Evolutionary conservation across 1,140 invertebrate genomes (phyloP), one percentile per base, ranked within the genome.

Genomic region (Diuraphis noxia): DNA sequence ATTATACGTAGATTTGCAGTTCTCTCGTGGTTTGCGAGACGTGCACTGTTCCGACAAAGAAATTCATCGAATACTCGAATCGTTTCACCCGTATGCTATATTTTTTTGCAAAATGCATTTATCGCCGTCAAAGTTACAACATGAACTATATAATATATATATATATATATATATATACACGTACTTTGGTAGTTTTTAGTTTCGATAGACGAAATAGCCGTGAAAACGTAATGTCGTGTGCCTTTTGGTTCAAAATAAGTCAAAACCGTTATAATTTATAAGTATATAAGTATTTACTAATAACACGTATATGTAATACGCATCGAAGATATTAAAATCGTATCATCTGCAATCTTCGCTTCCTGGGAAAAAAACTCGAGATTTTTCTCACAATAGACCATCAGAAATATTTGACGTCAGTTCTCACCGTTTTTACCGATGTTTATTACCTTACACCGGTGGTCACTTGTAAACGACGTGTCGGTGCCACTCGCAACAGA

Each of bases 371-470:
- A 30, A 85, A 86, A 36, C 84, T 49, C 8, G 41, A 86, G 21
- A 86, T 86, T 52, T 86, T 52, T 49, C 34, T 49, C 21, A 86
- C 84, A 49, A 86, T 86, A 86, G 43, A 23, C 34, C 23, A 86
- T 49, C 84, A 34, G 84, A 86, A 49, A 86, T 86, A 86, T 86
- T 52, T 34, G 84, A 43, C 43, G 85, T 52, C 85, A 23, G 85
- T 86, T 86, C 85, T 86, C 85, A 86, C 85, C 43, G 85, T 86
- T 86, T 49, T 86, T 49, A 49, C 85, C 85, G 46, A 86, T 86
- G 84, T 86, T 86, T 86, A 86, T 86, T 46, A 84, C 82, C 7
- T 72, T 72, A 72, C 21, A 79, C n/a, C 34, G 46, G 43, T 25
- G 84, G 43, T 46, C 43, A 52, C 84, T 52, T 86, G 84, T 86